Evolutionary conservation across 92 coral and sea anemone genomes (phyloP), one percentile per base, ranked within the genome.

Genomic region (Parazoanthus atlanticus): DNA sequence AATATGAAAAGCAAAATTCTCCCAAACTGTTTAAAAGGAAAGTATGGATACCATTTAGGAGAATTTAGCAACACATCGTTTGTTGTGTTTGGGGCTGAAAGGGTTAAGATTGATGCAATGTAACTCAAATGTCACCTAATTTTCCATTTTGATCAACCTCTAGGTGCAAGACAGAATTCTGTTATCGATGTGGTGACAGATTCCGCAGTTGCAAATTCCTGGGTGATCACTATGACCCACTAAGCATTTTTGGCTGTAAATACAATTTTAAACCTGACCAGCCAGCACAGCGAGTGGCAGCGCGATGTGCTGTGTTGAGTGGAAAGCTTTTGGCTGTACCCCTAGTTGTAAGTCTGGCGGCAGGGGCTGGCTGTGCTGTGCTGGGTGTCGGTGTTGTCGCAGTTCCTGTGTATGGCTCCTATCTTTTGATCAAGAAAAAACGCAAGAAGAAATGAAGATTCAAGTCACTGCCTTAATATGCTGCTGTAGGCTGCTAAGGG

Each of bases 81-180:
- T 36, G 1, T 36, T 5, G 38, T 36, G 1, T 36, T 36, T 36
- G 0, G 38, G 38, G 38, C 38, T 36, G 38, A 36, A 36, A 36
- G 38, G 0, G 38, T 0, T 36, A 36, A 36, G 2, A 36, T 36
- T 36, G 38, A 36, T 36, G 38, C 38, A 36, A 21, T 25, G 28
- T 23, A 19, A 61, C 69, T 61, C n/a, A 23, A 4, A 61, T 61
- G n/a, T 5, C 56, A 29, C 10, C 4, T 25, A 70, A 38, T n/a
- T 36, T 82, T 66, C 23, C 1, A 10, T 80, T 61, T 66, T 67
- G 61, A 28, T 76, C 36, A 8, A 28, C 36, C 61, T 33, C n/a
- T 85, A 95, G 98, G 76, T 95, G 98, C 76, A 79, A 91, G 73
- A 95, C 98, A 82, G 98, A 95, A 78, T 95, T 95, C 90, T 95